These are phyloP conservation scores for Podarcis siculus DNA, from an alignment of 2,797 vertebrate genomes.

Conservation along the genomic window DNA sequence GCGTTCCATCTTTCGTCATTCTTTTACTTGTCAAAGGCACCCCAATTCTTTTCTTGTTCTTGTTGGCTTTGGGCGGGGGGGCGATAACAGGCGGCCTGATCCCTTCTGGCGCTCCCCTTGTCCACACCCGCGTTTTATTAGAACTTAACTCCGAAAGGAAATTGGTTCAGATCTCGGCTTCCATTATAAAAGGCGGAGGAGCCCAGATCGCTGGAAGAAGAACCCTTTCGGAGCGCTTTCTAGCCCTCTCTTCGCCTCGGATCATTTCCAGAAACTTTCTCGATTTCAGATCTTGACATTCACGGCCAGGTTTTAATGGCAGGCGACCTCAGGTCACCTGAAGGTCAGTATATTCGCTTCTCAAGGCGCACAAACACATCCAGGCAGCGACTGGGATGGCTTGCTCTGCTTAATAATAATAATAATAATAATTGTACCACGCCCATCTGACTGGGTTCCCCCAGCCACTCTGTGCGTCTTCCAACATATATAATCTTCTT, in stretches of 20 bases:
- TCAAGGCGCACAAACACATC: background rate
- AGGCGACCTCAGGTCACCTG: background rate
- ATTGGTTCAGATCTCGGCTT: background rate
- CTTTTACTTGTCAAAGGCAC: background rate
- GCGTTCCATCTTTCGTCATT: background rate
- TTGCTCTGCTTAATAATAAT: background rate
- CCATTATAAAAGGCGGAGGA: background rate
- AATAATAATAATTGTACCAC: too few relatives aligned
- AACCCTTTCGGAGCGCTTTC: too few relatives aligned
- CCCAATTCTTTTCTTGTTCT: background rate
- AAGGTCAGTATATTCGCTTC: background rate
- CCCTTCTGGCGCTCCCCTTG: background rate
- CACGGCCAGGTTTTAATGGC: background rate
- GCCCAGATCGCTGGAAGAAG: background rate
- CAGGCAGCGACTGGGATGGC: too few relatives aligned
- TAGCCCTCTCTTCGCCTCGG: too few relatives aligned
- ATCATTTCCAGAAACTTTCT: background rate
- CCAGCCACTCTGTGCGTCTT: background rate
- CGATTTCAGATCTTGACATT: background rate
- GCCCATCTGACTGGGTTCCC: too few relatives aligned
- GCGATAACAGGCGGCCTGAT: too few relatives aligned
- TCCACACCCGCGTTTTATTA: background rate
- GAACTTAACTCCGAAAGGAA: background rate
- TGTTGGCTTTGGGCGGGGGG: background rate
- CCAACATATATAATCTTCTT: background rate